phyloP scores from a whole-genome alignment of 2,113 vertebrate species.

The Edolisoma coerulescens region DNA sequence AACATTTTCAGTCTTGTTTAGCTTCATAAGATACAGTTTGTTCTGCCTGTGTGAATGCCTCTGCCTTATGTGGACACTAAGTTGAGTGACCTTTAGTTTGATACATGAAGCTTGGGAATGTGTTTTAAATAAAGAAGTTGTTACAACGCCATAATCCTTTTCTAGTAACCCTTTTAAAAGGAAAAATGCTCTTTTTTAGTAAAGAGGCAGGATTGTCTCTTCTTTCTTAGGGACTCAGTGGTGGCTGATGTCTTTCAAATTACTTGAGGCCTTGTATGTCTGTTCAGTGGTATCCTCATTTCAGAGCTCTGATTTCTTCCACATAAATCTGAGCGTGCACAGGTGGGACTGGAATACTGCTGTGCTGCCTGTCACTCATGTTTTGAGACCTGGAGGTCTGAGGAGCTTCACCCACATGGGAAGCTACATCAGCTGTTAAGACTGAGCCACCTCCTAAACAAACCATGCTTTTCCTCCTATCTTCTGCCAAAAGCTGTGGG shows the following conservation, averaged over 20 bases:
- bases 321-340: fast-evolving
- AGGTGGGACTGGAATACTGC: neutral
- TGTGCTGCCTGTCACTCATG: neutral
- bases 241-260: neutral
- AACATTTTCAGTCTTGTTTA: neutral
- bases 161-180: neutral
- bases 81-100: neutral
- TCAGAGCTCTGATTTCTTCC: neutral
- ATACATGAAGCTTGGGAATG: neutral
- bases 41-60: neutral
- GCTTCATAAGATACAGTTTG: neutral
- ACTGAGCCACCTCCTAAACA: neutral
- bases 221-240: neutral
- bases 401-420: neutral
- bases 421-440: neutral
- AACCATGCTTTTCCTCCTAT: neutral
- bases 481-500: neutral
- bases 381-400: neutral
- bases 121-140: neutral
- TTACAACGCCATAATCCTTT: neutral
- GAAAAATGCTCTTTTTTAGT: neutral
- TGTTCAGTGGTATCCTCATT: neutral
- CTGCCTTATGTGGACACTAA: neutral
- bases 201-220: neutral
- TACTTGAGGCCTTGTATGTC: neutral